Percentiles rank a stretch among this genome's conserved stretches.
Conservation (phyloP, 2,113 vertebrate genomes). For the Lepus europaeus region DNA sequence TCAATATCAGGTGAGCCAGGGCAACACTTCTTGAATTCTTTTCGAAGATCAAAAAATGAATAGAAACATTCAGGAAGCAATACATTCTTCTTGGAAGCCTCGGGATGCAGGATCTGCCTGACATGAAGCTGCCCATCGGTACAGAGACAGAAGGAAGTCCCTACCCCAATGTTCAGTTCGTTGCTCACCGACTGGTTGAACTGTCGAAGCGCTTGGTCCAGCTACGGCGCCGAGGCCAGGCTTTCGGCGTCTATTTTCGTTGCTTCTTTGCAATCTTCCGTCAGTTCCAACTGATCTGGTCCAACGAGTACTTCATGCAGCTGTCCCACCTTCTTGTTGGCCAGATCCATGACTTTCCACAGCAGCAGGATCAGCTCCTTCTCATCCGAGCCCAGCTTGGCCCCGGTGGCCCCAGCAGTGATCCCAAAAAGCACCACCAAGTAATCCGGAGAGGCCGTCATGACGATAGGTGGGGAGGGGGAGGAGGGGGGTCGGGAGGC, state of each 20-base stretch:
- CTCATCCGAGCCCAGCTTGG: conserved; percentile 96
- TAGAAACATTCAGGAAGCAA: too few species aligned
- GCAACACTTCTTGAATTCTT: too few species aligned
- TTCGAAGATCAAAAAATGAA: too few species aligned
- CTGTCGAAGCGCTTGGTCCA: conserved; percentile 93
- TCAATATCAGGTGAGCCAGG: too few species aligned
- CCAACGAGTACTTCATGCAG: conserved; percentile 90
- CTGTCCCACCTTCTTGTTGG: conserved; percentile 92
- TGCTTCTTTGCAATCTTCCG: conserved; percentile 90
- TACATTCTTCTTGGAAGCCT: conserved; percentile 98
- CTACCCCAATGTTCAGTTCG: conserved; percentile 94
- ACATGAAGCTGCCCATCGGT: conserved; percentile 97
- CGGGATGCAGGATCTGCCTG: conserved; percentile 97
- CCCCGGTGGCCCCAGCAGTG: conserved; percentile 94
- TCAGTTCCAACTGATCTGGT: conserved; percentile 90
- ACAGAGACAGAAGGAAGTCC: conserved; percentile 96
- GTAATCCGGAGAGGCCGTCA: conserved; percentile 97
- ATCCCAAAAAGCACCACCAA: conserved; percentile 95
- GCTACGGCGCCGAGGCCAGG: conserved; percentile 87
- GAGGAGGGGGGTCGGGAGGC: too few species aligned
- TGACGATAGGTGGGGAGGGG: conserved; percentile 87
- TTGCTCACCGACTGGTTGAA: conserved; percentile 96
- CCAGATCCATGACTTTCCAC: conserved; percentile 96
- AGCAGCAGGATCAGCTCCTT: conserved; percentile 93
- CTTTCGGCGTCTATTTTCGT: conserved; percentile 88